These are phyloP conservation scores for Caradrina kadenii DNA, from an alignment of 2,888 invertebrate genomes.

Conservation along the genomic window DNA sequence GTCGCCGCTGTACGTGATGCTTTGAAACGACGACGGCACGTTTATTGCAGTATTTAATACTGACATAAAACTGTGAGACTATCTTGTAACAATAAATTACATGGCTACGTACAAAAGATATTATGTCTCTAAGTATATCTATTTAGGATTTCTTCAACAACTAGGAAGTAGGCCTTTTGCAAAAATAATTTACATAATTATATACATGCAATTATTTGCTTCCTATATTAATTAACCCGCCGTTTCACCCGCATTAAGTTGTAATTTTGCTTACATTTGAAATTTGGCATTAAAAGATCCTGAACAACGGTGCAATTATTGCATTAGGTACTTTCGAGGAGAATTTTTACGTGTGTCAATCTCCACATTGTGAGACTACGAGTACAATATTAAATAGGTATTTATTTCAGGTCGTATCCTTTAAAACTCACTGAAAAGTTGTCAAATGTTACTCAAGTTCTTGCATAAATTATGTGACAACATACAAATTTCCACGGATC, in stretches of 20 bases:
- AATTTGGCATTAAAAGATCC: not conserved
- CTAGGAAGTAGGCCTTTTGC: not conserved
- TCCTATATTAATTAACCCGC: not conserved
- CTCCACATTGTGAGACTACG: not conserved
- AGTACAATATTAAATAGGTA: conserved; percentile 2
- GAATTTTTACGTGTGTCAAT: not conserved
- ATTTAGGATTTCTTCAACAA: not conserved
- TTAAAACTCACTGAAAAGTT: conserved; percentile 28
- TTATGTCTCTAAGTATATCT: not conserved
- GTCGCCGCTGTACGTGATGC: conserved; percentile 44
- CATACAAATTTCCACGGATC: conserved; percentile 43
- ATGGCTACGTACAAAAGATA: conserved; percentile 19
- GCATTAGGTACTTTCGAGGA: not conserved
- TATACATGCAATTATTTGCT: not conserved
- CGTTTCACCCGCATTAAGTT: no score
- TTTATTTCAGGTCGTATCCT: conserved; percentile 18
- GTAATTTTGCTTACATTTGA: no score
- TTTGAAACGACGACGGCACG: conserved; percentile 27
- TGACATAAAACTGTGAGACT: conserved; percentile 38
- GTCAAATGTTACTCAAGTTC: conserved; percentile 45
- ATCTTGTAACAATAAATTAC: conserved; percentile 42
- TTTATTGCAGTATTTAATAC: conserved; percentile 49
- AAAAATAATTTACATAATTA: not conserved
- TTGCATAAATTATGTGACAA: conserved; percentile 40
- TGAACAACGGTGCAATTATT: not conserved